Conservation (phyloP, 2,113 vertebrate species). For the Cephalophus harveyi region DNA sequence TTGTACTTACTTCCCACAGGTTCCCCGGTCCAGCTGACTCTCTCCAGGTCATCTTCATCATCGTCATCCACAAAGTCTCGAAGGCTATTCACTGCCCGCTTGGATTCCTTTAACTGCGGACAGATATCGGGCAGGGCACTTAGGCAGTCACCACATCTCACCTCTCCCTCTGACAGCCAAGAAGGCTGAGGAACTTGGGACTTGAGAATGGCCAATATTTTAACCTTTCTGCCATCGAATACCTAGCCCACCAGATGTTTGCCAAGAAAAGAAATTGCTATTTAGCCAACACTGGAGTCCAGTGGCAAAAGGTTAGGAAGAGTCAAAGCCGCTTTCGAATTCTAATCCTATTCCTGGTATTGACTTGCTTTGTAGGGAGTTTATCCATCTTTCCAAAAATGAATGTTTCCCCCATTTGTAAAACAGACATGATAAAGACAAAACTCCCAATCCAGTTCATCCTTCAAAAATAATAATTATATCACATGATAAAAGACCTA, state of each 20-base stretch:
- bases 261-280: background rate
- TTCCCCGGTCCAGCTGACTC: conserved; percentile 96
- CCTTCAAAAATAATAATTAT: conserved; percentile 16
- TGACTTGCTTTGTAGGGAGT: background rate
- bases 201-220: background rate
- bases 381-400: background rate
- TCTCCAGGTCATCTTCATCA: conserved; percentile 91
- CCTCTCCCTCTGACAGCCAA: background rate
- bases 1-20: conserved; percentile 92
- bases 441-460: background rate
- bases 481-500: background rate
- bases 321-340: background rate
- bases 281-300: background rate
- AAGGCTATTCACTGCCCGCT: conserved; percentile 92
- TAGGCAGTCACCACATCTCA: background rate
- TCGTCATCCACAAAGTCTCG: conserved; percentile 87
- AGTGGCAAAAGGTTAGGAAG: background rate
- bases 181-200: background rate
- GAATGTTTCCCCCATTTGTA: background rate
- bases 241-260: background rate
- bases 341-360: background rate
- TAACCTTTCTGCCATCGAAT: background rate
- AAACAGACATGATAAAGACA: background rate
- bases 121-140: background rate
- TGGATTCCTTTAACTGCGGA: conserved; percentile 91